Evolutionary conservation across 2,113 vertebrate genomes (phyloP).

Genomic region (Tyrannus savana): DNA sequence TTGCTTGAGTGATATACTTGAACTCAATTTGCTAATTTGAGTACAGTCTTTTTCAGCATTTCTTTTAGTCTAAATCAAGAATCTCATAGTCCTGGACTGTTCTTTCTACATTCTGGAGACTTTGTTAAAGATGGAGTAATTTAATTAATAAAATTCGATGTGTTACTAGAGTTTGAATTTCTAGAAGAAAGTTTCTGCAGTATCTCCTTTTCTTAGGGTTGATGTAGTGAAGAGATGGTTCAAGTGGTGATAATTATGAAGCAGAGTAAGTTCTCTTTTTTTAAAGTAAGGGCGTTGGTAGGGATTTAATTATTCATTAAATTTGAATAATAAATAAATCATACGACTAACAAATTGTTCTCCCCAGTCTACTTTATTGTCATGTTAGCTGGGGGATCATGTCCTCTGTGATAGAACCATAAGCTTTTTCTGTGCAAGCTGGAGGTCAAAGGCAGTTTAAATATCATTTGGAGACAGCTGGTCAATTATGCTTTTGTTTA

Average conservation of each 20-base stretch:
- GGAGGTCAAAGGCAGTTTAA: background rate
- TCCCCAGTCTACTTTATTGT: background rate
- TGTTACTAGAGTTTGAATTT: background rate
- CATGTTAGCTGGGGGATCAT: background rate
- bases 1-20: background rate
- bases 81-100: background rate
- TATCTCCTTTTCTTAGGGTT: background rate
- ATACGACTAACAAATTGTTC: background rate
- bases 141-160: background rate
- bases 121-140: background rate
- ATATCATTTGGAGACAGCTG: background rate
- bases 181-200: background rate
- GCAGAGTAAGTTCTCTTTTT: background rate
- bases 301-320: background rate
- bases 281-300: background rate
- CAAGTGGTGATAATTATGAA: background rate
- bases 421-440: background rate
- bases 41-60: background rate
- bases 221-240: background rate
- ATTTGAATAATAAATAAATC: background rate
- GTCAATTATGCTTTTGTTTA: background rate
- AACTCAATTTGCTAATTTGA: background rate
- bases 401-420: background rate
- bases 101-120: background rate
- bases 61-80: background rate